Conservation (phyloP, 2,888 invertebrate genomes). For the Deilephila elpenor region DNA sequence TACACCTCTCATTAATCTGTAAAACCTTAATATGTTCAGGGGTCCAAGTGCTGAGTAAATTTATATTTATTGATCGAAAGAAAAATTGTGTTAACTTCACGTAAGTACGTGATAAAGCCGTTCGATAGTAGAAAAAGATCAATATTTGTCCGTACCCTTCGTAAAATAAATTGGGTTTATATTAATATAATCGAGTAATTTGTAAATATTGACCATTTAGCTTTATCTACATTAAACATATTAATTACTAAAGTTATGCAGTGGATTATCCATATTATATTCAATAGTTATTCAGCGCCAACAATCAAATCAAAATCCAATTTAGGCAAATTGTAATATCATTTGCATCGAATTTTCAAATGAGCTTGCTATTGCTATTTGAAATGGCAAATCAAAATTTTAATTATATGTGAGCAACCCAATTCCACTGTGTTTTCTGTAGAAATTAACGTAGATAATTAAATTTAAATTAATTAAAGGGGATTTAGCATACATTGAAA, state of each 20-base stretch:
- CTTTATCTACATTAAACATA: not conserved
- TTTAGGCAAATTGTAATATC: conserved; percentile 41
- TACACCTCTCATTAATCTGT: no score
- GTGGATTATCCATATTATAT: conserved; percentile 18
- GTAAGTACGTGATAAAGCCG: no score
- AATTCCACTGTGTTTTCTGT: conserved; percentile 7
- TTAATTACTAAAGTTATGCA: conserved; percentile 33
- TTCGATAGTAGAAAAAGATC: no score
- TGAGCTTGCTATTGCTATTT: conserved; percentile 43
- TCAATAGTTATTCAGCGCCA: conserved; percentile 37
- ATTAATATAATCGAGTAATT: no score
- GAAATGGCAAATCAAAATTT: conserved; percentile 46
- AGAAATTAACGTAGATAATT: not conserved
- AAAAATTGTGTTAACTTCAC: no score
- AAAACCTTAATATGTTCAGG: no score
- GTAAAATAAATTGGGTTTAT: no score
- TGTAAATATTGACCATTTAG: not conserved
- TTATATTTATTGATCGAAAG: no score
- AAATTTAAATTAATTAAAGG: not conserved
- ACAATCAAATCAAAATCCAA: conserved; percentile 46
- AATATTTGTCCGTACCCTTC: no score
- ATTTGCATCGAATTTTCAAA: conserved; percentile 50
- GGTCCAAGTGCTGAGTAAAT: no score
- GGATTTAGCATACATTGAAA: not conserved
- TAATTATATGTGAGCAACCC: conserved; percentile 33